A percentile compares a stretch with the other conserved stretches of the same genome.
phyloP scores from a whole-genome alignment of 2,888 invertebrate species.

The Pteria penguin region DNA sequence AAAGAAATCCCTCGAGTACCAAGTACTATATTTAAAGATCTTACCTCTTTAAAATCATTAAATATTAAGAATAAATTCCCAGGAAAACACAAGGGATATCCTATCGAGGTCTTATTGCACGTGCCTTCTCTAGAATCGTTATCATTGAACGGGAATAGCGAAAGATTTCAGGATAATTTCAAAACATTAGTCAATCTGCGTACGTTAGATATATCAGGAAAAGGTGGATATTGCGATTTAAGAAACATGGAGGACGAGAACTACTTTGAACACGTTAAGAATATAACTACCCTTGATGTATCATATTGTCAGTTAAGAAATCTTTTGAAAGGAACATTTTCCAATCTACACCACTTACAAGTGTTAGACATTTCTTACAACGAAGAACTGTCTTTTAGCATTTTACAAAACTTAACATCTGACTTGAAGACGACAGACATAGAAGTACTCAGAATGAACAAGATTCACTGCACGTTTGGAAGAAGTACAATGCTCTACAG shows the following conservation, averaged over 20 bases:
- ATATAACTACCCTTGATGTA: neutral
- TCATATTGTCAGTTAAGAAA: neutral
- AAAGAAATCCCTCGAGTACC: neutral
- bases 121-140: neutral
- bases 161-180: neutral
- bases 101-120: neutral
- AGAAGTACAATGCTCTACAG: neutral
- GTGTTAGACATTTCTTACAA: constrained; percentile 9
- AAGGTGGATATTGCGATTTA: neutral
- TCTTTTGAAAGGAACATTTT: neutral
- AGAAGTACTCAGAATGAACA: neutral
- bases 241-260: neutral
- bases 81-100: neutral
- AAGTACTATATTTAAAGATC: neutral
- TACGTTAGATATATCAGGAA: neutral
- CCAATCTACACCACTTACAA: neutral
- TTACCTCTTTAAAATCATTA: neutral
- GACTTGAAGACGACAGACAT: constrained; percentile 1
- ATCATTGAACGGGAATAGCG: neutral
- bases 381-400: neutral
- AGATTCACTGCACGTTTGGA: constrained; percentile 11
- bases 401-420: constrained; percentile 1
- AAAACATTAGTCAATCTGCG: neutral
- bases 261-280: neutral
- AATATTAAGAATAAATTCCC: neutral